Evolutionary conservation across 2,113 vertebrate species (phyloP), one percentile per base, ranked within the genome.

Genomic region (Muntiacus muntjak): DNA sequence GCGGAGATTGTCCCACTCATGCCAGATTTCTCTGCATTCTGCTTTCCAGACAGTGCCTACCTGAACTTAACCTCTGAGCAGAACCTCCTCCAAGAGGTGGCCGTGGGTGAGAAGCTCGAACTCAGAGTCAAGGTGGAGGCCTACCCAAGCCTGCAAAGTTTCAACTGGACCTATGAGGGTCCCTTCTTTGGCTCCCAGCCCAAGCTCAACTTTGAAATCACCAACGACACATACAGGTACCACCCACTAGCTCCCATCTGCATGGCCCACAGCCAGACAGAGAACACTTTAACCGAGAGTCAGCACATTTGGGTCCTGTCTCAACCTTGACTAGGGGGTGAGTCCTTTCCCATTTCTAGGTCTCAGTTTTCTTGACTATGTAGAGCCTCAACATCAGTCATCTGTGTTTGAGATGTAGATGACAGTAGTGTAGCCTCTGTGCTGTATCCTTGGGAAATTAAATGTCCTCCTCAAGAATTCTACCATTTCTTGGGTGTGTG

Each of bases 51-150:
- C 58, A 98, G 98, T 52, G 99, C 99, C 45, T 99, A 99, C 43
- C 85, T 99, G 90, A 96, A 98, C 67, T 96, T 99, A 91, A 98
- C 95, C 71, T 99, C 99, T 7, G 97, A 98, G 71, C 96, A 99
- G 90, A 98, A 94, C 89, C 98, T 98, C 43, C 98, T 91, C 1
- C 98, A 99, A n/a, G 98, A 99, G 64, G 98, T 99, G 84, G 98
- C 97, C 0, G 91, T 99, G 90, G 99, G 99, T 30, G 98, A 99
- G 9, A 99, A 98, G 89, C 97, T 99, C 91, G 74, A 98, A 71
- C 98, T 99, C 50, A 96, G 74, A 1, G 99, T 99, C 45, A 74
- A 97, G 17, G 98, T 99, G 19, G 99, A 99, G 55, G 99, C 99
- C 17, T 99, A 99, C 71, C 99, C 99, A 4, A 87, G 93, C 57